A percentile compares a stretch with the other conserved stretches of the same genome.
These are phyloP conservation scores for western clawed frog (Xenopus tropicalis) DNA, from an alignment of 2,113 vertebrate genomes.

Conservation along the genomic window UCB_Xtro_10.0 CM004449.2:90606001-90606500, in stretches of 20 bases:
- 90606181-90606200: constrained; percentile 48
- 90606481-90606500: constrained; percentile 58
- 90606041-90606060: constrained; percentile 38
- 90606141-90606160: constrained; percentile 39
- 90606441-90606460: constrained; percentile 66
- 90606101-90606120: constrained; percentile 34
- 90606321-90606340: constrained; percentile 49
- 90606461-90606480: constrained; percentile 58
- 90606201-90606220: constrained; percentile 8
- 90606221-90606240: constrained; percentile 31
- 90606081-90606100: constrained; percentile 23
- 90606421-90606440: constrained; percentile 49
- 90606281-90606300: constrained; percentile 56
- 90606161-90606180: constrained; percentile 43
- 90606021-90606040: constrained; percentile 35
- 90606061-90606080: constrained; percentile 29
- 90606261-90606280: constrained; percentile 56
- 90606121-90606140: constrained; percentile 25
- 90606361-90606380: constrained; percentile 56
- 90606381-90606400: constrained; percentile 51
- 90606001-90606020: constrained; percentile 22
- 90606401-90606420: constrained; percentile 50
- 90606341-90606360: constrained; percentile 62
- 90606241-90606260: constrained; percentile 48
- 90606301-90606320: constrained; percentile 58